Base-by-base conservation (phyloP, 2,113 vertebrate species). In the Cavia aperea region DNA sequence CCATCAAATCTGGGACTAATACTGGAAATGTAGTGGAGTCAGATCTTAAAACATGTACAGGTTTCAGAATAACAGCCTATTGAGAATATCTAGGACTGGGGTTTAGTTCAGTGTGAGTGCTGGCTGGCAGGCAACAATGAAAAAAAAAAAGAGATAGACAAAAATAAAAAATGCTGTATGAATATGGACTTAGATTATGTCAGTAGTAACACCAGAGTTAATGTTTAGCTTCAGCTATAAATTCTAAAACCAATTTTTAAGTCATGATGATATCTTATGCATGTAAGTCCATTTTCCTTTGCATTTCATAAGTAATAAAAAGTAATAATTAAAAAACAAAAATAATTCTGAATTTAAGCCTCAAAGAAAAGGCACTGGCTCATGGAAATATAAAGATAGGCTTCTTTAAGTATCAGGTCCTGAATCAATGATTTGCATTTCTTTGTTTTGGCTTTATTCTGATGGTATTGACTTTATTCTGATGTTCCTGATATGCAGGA, bases 281-380 rank as follows among this genome's bases (percentile, higher is more conserved):
- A 75, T 84, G 86, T 62, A 79, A 66, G 23, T 81, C 13, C 82
- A 21, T 75, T 82, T 86, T 94, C 31, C 92, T 95, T 93, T 87
- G 26, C 16, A 19, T 94, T 31, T 93, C 87, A 18, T 54, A 81
- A 54, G 4, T 75, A 86, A 83, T 89, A 86, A 93, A 73, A 93
- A 75, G 7, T 6, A 33, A 23, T 31, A 58, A 60, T 81, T 83
- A 68, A 24, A 21, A 62, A 88, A 19, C 9, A 54, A 92, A 81
- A 39, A 33, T 62, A 16, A 78, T 15, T 85, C 46, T 29, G 29
- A 7, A 66, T 82, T 93, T 77, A 73, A 88, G 46, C 36, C 60
- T 89, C 49, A 46, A 85, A 70, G 49, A 16, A 92, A 86, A 85
- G 46, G 43, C 4, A 36, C 19, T 88, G 72, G 66, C 13, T 75